phyloP scores from a whole-genome alignment of 2,888 invertebrate genomes.

The Augochlorella aurata region DNA sequence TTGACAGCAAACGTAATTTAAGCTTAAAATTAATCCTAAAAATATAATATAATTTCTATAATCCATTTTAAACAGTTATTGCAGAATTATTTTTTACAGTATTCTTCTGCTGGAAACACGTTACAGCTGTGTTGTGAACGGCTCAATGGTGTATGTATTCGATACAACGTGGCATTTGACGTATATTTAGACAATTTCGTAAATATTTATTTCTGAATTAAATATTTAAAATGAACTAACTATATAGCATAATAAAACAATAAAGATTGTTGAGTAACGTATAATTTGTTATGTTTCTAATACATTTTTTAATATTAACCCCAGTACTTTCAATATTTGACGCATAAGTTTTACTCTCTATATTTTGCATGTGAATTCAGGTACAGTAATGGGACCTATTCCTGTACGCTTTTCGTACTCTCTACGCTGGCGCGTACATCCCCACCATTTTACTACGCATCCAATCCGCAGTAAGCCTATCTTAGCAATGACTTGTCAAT shows the following conservation, averaged over 20 bases:
- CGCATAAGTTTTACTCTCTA: background rate
- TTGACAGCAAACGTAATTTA: slow-evolving; percentile 71
- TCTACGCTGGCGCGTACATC: too few relatives aligned
- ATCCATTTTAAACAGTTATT: slow-evolving; percentile 67
- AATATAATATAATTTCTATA: slow-evolving; percentile 65
- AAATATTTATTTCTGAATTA: background rate
- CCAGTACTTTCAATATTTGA: background rate
- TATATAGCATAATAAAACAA: background rate
- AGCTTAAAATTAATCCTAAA: slow-evolving; percentile 64
- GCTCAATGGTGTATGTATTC: slow-evolving; percentile 45
- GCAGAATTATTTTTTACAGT: background rate
- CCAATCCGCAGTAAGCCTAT: too few relatives aligned
- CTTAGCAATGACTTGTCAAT: too few relatives aligned
- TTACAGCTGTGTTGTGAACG: slow-evolving; percentile 17
- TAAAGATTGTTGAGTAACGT: background rate
- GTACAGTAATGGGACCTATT: background rate
- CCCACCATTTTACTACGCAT: too few relatives aligned
- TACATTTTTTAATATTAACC: background rate
- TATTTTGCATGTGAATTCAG: background rate
- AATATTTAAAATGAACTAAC: background rate
- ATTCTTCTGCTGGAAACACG: slow-evolving; percentile 28
- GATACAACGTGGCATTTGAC: slow-evolving; percentile 71
- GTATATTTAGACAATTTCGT: slow-evolving; percentile 21
- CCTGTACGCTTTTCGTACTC: too few relatives aligned
- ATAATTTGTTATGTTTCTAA: background rate